Evolutionary conservation across 2,888 invertebrate species (phyloP).

Genomic region (Amblyjoppa fuscipennis): DNA sequence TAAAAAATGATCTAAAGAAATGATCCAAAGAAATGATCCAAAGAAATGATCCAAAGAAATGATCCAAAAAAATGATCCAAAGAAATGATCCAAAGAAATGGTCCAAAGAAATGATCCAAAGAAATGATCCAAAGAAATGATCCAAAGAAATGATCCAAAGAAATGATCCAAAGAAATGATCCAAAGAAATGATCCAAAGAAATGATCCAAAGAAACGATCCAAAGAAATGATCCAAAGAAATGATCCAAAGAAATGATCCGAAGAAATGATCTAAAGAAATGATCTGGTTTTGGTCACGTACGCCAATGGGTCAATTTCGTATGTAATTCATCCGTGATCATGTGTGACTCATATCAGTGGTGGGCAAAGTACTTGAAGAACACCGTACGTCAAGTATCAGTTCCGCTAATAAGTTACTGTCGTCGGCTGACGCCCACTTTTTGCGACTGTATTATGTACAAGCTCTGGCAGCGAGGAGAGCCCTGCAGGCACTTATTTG

Average conservation of each 20-base stretch:
- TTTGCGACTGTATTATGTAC: not conserved
- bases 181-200: not conserved
- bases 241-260: not conserved
- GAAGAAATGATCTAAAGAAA: not conserved
- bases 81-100: no score
- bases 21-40: not conserved
- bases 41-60: not conserved
- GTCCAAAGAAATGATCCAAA: not conserved
- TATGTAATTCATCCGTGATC: no score
- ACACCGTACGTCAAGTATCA: no score
- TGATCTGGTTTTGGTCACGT: not conserved
- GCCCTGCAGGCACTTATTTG: not conserved
- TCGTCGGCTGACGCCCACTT: not conserved
- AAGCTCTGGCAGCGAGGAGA: not conserved
- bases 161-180: not conserved
- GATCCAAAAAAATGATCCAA: not conserved
- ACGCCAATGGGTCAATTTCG: no score
- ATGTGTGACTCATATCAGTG: no score
- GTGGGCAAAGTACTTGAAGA: no score
- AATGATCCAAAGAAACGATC: no score
- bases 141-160: not conserved
- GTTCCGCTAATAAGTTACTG: not conserved
- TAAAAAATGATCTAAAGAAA: no score
- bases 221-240: not conserved
- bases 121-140: not conserved